phyloP scores from a whole-genome alignment of 1,140 invertebrate species.

The Branchinecta lynchi region DNA sequence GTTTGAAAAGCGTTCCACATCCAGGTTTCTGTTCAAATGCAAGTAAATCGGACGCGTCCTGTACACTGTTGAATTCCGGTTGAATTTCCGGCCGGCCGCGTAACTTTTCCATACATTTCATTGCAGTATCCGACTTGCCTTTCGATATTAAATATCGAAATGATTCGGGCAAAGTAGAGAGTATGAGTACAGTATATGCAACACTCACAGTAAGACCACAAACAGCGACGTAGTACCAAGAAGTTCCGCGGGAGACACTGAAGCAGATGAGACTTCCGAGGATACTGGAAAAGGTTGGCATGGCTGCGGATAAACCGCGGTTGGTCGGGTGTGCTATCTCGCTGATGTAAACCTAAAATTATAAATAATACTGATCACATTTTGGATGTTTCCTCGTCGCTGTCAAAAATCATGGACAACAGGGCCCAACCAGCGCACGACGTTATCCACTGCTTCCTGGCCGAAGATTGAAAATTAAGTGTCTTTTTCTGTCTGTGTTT shows the following conservation, averaged over 20 bases:
- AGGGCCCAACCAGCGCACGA: no score
- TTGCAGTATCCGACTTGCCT: conserved; percentile 12
- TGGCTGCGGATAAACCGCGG: conserved; percentile 15
- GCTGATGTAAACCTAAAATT: conserved; percentile 16
- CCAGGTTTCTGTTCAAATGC: background rate
- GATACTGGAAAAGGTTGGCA: conserved; percentile 18
- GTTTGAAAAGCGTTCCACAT: conserved; percentile 1
- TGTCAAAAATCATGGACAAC: no score
- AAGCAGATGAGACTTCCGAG: conserved; percentile 19
- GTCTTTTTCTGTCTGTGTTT: no score
- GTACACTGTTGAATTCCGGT: conserved; percentile 16
- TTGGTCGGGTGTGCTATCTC: conserved; percentile 17
- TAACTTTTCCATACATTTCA: conserved; percentile 12
- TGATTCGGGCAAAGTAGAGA: conserved; percentile 19
- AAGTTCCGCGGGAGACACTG: conserved; percentile 12
- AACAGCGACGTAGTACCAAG: conserved; percentile 7
- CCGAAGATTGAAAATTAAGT: no score
- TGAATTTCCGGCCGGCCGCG: background rate
- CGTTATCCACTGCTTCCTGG: no score
- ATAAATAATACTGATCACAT: background rate
- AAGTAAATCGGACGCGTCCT: conserved; percentile 16
- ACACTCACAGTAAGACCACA: conserved; percentile 14
- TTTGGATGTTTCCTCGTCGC: no score
- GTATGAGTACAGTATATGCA: conserved; percentile 17
- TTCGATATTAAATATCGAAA: conserved; percentile 16